These are phyloP conservation scores for Drosophila paulistorum DNA, from an alignment of 1,140 invertebrate species.

Conservation along the genomic window DNA sequence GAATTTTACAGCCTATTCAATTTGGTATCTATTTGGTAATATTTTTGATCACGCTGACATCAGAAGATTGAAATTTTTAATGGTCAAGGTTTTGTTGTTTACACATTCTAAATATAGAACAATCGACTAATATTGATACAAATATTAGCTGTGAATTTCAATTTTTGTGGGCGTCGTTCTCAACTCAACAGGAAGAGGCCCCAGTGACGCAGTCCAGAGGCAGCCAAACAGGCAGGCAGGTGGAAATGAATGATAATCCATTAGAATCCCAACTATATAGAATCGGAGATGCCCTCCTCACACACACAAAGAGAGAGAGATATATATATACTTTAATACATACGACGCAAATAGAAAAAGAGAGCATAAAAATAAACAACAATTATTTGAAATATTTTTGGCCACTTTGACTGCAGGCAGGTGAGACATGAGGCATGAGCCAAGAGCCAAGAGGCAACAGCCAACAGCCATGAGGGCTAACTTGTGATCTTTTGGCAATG, in stretches of 20 bases:
- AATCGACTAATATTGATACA: conserved; percentile 6
- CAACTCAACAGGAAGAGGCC: conserved; percentile 59
- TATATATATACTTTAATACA: neutral
- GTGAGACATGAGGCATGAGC: conserved; percentile 18
- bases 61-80: conserved; percentile 59
- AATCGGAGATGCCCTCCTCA: neutral
- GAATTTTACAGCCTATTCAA: neutral
- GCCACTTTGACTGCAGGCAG: conserved; percentile 47
- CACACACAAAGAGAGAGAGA: too few species aligned
- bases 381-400: conserved; percentile 48
- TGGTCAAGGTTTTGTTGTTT: conserved; percentile 71
- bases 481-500: conserved; percentile 70
- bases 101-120: conserved; percentile 67
- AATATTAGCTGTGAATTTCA: conserved; percentile 30
- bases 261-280: neutral
- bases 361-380: conserved; percentile 10
- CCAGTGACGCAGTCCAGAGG: conserved; percentile 64
- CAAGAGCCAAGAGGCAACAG: conserved; percentile 8
- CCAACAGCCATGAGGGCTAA: conserved; percentile 41
- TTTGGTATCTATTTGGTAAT: conserved; percentile 5
- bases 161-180: conserved; percentile 26
- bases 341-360: conserved; percentile 51
- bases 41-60: conserved; percentile 61
- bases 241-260: neutral
- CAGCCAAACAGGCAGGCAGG: neutral